Percentiles rank a stretch among this genome's conserved stretches.
These are phyloP conservation scores for Meteorus cinctellus DNA, from an alignment of 2,888 invertebrate genomes.

Conservation along the genomic window DNA sequence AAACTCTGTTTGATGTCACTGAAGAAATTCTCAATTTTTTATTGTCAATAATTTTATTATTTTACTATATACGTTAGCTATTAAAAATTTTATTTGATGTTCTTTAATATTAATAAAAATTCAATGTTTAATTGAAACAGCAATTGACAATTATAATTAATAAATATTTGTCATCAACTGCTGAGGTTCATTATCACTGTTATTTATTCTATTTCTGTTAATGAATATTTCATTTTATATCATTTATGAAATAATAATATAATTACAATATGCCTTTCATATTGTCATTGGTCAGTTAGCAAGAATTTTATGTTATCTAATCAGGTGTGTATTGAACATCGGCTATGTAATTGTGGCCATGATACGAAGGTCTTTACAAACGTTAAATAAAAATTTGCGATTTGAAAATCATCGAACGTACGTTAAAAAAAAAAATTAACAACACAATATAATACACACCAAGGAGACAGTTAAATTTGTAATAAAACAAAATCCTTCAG, in stretches of 20 bases:
- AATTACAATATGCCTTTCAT: constrained; percentile 5
- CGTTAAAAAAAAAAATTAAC: constrained; percentile 27
- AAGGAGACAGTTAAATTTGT: constrained; percentile 32
- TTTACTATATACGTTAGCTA: background rate
- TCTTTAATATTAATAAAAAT: background rate
- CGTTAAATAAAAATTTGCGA: constrained; percentile 44
- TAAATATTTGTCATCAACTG: no score
- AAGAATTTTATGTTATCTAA: constrained; percentile 38
- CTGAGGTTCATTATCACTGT: background rate
- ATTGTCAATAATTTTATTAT: background rate
- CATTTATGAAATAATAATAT: background rate
- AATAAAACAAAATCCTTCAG: constrained; percentile 40
- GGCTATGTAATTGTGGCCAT: constrained; percentile 30
- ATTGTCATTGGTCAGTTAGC: constrained; percentile 43
- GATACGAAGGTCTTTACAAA: constrained; percentile 43
- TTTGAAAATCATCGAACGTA: constrained; percentile 22
- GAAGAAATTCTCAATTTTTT: background rate
- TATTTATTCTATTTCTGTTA: constrained; percentile 4
- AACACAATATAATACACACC: constrained; percentile 12
- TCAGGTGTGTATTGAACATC: background rate
- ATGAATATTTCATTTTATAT: background rate
- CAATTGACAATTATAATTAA: no score
- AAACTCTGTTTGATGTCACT: background rate
- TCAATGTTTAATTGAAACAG: no score
- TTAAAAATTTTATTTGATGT: background rate